Base-by-base conservation (phyloP, 23 tunicate genomes). In the Aplidium turbinatum region DNA sequence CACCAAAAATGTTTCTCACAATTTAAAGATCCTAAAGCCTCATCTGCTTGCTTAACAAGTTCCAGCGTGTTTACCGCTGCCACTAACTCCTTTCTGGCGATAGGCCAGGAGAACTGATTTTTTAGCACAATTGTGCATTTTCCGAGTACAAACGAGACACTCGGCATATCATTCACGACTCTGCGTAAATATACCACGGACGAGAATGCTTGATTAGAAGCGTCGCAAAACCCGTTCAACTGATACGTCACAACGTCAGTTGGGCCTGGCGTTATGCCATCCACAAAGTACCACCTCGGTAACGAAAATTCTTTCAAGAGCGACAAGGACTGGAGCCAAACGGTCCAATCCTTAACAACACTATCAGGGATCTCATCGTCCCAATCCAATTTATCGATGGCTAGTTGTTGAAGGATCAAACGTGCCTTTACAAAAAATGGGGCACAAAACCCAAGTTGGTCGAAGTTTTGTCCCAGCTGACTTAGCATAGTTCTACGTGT, bases 211-310 rank as follows among this genome's bases (percentile, higher is more conserved):
- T 11, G 20, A 65, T 65, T 36, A 3, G 72, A 65, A 2, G 72
- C 50, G 27, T 65, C 72, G 27, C 72, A 35, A 38, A 65, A 65
- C 19, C 72, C 72, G 38, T 35, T 48, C 27, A 65, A 65, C 26
- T 65, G 72, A 21, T 65, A 38, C 18, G 26, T 11, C 19, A 38
- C 72, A 13, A 11, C 50, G 24, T 18, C 50, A 24, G 2, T 38
- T 11, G 50, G 25, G 50, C 50, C 16, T 11, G 13, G 11, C 38
- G 24, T 9, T 25, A 3, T 28, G 11, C 25, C 50, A 7, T 35
- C 19, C 38, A 6, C 48, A 38, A 65, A 36, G 50, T 21, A 65
- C 4, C 24, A 3, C 18, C 72, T 3, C 22, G 72, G 48, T 19
- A 65, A 19, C 48, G 48, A 5, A 65, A 35, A 60, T 5, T 60